Conservation (phyloP, 2,797 vertebrate species). For the Natrix natrix region DNA sequence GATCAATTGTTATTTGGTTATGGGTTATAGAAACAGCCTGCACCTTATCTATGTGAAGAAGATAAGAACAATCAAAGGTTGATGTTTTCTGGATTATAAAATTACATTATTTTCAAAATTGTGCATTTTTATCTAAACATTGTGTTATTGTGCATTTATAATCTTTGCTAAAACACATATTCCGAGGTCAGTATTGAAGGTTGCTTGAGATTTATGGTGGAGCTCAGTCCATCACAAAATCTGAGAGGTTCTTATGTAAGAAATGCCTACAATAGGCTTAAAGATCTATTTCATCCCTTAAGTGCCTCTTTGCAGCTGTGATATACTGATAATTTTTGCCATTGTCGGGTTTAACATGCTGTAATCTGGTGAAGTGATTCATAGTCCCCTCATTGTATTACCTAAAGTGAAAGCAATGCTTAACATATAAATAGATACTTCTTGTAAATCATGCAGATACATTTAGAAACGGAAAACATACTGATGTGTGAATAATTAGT, state of each 20-base stretch:
- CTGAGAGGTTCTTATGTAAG: background rate
- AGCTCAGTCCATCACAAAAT: background rate
- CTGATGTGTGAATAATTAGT: background rate
- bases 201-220: background rate
- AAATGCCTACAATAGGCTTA: background rate
- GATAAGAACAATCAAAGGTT: background rate
- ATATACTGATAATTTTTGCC: background rate
- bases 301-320: background rate
- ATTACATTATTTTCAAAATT: background rate
- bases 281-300: background rate
- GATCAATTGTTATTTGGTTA: background rate
- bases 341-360: background rate
- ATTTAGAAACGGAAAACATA: background rate
- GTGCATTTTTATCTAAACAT: background rate
- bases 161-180: background rate
- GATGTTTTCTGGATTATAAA: background rate
- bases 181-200: background rate
- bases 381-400: background rate
- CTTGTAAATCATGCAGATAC: background rate
- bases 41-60: background rate
- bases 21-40: background rate
- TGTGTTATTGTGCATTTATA: background rate
- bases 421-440: background rate
- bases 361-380: background rate
- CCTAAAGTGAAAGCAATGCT: background rate